Evolutionary conservation across 2,888 invertebrate species (phyloP), one percentile per base, ranked within the genome.

Genomic region (Andricus curvator): DNA sequence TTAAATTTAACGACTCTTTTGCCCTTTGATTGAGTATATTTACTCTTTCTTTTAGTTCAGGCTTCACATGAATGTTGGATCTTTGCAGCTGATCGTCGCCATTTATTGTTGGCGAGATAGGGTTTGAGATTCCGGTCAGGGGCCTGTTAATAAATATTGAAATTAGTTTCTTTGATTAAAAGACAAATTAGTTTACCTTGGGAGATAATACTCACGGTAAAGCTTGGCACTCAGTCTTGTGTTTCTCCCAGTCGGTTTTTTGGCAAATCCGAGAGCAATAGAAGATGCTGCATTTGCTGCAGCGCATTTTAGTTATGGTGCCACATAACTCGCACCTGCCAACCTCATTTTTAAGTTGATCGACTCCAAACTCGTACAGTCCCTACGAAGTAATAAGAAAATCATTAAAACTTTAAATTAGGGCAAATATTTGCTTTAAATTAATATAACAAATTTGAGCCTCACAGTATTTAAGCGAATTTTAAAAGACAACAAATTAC

Each of bases 251-350:
- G 82, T 92, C 90, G 13, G 41, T 22, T 8, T 81, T 13, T 83
- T 92, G 92, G 70, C 93, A 93, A 1, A 76, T 44, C 77, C 79
- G 84, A 60, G 86, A 87, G 66, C 93, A 93, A 78, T 92, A 92
- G 81, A 86, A 90, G 6, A 81, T 85, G 11, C 51, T 66, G 76
- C 92, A 92, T 20, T 41, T 83, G 22, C 84, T 79, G 48, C 89
- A 89, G 2, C 60, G 80, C 29, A 80, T 82, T 37, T 85, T 86
- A 0, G 84, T 84, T 11, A 81, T 65, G 20, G 82, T 82, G 0
- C 11, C 48, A 78, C 90, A 90, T 41, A 66, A 79, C 9, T 81
- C n/a, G 74, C 93, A 93, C 29, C 76, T 84, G 5, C 89, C 88
- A 64, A 86, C 74, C 11, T 79, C 80, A 29, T 82, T 66, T 25